Conservation (phyloP, 2,888 invertebrate species). For the Morpho helenor region DNA sequence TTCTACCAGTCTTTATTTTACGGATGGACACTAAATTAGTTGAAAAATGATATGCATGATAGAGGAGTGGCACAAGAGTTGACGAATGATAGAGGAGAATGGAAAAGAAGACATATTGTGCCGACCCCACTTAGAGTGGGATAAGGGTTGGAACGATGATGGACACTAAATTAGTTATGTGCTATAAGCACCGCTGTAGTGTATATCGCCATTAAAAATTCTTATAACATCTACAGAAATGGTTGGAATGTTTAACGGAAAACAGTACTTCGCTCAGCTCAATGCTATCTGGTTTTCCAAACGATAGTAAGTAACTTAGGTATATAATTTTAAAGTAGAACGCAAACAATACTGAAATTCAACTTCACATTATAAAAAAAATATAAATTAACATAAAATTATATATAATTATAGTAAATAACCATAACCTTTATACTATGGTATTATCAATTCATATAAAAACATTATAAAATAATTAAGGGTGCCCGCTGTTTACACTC, state of each 20-base stretch:
- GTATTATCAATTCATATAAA: too few species aligned
- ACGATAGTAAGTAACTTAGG: constrained; percentile 8
- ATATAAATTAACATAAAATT: not conserved
- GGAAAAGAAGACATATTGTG: too few species aligned
- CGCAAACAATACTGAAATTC: not conserved
- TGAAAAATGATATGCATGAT: too few species aligned
- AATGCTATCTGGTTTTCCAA: constrained; percentile 23
- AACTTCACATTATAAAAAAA: not conserved
- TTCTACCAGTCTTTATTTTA: not conserved
- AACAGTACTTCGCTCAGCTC: constrained; percentile 49
- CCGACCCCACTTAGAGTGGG: too few species aligned
- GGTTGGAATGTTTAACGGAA: constrained; percentile 60
- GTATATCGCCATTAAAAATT: not conserved
- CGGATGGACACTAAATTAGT: too few species aligned
- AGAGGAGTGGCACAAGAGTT: too few species aligned
- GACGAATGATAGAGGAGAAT: too few species aligned
- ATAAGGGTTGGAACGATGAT: too few species aligned
- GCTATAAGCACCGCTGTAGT: not conserved
- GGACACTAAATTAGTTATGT: not conserved
- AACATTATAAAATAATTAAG: too few species aligned
- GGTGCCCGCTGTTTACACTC: too few species aligned
- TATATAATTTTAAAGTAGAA: not conserved
- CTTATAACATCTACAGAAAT: constrained; percentile 42
- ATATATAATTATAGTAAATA: too few species aligned
- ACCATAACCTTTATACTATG: too few species aligned